Base-by-base conservation (phyloP, 1,140 invertebrate genomes). In the Euura lappo region DNA sequence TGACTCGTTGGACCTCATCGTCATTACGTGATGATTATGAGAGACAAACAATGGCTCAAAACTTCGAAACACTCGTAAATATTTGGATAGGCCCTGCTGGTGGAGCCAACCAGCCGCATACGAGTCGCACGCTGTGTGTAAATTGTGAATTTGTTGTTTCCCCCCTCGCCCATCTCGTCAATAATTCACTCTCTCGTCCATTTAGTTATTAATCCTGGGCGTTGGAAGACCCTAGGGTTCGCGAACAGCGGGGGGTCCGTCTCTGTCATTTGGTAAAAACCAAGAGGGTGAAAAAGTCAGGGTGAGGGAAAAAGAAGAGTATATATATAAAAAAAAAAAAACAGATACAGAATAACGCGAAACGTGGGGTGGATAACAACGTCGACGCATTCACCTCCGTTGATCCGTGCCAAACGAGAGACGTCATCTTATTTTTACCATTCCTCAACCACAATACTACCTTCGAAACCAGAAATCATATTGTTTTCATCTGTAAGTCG, bases 121-220 rank as follows among this genome's bases (percentile, higher is more conserved):
- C 28, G 28, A 28, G 28, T 60, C 13, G 8, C 6, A 8, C 8
- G 51, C 8, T 60, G 51, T 60, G 51, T 60, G 51, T 60, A 60
- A 60, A 60, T 60, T 60, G 8, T 60, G 51, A 60, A 60, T 60
- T 60, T 60, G 51, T 60, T 60, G 51, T 60, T 60, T 5, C 47
- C 51, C 51, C 51, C 51, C 28, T 28, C 28, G 28, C 28, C 28
- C 28, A 1, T 28, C 28, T 28, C 28, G 4, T 60, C 51, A 60
- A 60, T 60, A 60, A 60, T 60, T 60, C 51, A 60, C 51, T n/a
- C 6, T 8, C 51, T 60, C 51, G 51, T 60, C 51, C 51, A 60
- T 60, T 60, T 60, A 60, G 51, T 60, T 60, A 60, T 60, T 60
- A 60, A 60, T 60, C 51, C 51, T 60, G 8, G 8, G 51, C 10